Percentiles rank a stretch among this genome's conserved stretches.
These are phyloP conservation scores for Axis porcinus DNA, from an alignment of 2,113 vertebrate genomes.

Conservation along the genomic window DNA sequence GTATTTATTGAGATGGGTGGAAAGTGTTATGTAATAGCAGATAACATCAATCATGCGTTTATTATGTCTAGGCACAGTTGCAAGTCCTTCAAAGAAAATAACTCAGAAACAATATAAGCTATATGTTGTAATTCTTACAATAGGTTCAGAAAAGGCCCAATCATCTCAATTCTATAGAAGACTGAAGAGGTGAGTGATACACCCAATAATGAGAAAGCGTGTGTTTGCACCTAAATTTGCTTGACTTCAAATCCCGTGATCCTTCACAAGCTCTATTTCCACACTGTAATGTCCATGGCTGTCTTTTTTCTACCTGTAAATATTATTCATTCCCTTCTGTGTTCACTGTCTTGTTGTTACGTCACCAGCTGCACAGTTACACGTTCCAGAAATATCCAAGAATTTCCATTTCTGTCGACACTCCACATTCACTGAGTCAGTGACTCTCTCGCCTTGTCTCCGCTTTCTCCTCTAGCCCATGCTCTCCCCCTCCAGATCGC, in stretches of 20 bases:
- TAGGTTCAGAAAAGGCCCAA: background rate
- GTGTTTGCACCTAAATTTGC: no score
- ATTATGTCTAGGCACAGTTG: background rate
- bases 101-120: background rate
- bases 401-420: background rate
- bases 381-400: background rate
- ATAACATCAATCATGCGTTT: background rate
- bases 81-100: background rate
- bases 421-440: no score
- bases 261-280: no score
- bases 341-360: background rate
- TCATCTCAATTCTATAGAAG: fast-evolving
- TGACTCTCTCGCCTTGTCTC: fast-evolving
- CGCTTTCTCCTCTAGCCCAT: fast-evolving
- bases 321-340: background rate
- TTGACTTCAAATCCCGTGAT: no score
- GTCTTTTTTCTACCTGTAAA: background rate
- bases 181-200: no score
- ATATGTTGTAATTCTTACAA: background rate
- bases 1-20: background rate
- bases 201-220: background rate
- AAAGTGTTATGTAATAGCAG: background rate
- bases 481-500: no score
- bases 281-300: background rate
- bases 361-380: background rate